These are phyloP conservation scores for Myotis myotis DNA, from an alignment of 2,797 vertebrate genomes.

Conservation along the genomic window DNA sequence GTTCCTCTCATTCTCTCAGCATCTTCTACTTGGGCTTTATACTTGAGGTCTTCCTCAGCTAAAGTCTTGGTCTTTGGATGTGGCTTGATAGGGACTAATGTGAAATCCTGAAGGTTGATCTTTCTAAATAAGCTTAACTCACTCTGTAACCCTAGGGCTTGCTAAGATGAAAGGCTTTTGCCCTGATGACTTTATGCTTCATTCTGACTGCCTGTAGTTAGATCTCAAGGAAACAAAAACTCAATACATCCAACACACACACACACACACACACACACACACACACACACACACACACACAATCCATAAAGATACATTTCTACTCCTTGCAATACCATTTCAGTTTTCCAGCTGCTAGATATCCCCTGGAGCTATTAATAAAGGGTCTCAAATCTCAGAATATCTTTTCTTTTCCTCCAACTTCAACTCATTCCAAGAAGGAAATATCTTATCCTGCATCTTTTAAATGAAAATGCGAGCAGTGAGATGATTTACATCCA, in stretches of 20 bases:
- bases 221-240: constrained; percentile 20
- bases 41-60: background rate
- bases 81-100: background rate
- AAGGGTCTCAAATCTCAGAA: constrained; percentile 53
- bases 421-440: constrained; percentile 63
- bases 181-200: background rate
- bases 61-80: background rate
- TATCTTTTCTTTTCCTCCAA: constrained; percentile 7
- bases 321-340: constrained; percentile 18
- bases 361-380: constrained; percentile 38
- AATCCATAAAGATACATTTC: constrained; percentile 22
- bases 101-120: background rate
- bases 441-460: constrained; percentile 62
- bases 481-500: constrained; percentile 75
- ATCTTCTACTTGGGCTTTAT: background rate
- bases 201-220: background rate
- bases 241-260: background rate
- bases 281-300: background rate
- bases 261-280: background rate
- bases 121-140: constrained; percentile 4
- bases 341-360: background rate
- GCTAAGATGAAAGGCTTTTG: constrained; percentile 27
- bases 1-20: background rate
- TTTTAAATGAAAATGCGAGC: constrained; percentile 80
- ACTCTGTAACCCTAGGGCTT: background rate